Percentiles rank a stretch among this genome's conserved stretches.
These are phyloP conservation scores for Onychomys leucogaster DNA, from an alignment of 2,797 vertebrate species.

Conservation along the genomic window DNA sequence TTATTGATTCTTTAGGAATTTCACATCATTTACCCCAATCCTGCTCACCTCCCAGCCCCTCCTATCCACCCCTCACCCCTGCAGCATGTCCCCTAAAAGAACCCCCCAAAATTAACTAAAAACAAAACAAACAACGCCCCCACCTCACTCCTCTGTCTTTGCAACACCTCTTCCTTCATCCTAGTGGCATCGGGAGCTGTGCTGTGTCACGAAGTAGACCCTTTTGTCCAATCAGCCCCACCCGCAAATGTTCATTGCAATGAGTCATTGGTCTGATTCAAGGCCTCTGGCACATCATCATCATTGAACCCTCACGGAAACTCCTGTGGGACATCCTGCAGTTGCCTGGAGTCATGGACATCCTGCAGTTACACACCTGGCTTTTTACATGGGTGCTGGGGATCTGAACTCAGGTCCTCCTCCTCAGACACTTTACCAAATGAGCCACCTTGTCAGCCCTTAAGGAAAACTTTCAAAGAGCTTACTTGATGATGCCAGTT, in stretches of 20 bases:
- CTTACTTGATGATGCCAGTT: constrained; percentile 2
- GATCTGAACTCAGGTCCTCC: neutral
- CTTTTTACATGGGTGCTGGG: neutral
- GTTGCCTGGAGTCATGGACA: neutral
- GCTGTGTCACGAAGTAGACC: neutral
- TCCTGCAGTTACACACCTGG: neutral
- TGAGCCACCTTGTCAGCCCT: neutral
- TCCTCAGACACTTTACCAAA: neutral
- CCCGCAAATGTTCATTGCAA: neutral
- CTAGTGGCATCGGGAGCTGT: neutral
- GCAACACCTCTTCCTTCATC: neutral
- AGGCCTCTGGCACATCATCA: neutral
- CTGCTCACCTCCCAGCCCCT: neutral
- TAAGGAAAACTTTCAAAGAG: neutral
- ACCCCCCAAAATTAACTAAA: neutral
- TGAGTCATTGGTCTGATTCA: neutral
- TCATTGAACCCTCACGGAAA: neutral
- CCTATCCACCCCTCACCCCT: neutral
- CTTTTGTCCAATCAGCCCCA: neutral
- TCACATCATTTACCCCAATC: neutral
- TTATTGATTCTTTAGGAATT: neutral
- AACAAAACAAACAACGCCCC: neutral
- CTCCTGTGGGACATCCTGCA: neutral
- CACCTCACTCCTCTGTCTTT: neutral
- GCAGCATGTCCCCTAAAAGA: neutral